phyloP scores from a whole-genome alignment of 2,888 invertebrate species.

The Agrotis segetum region DNA sequence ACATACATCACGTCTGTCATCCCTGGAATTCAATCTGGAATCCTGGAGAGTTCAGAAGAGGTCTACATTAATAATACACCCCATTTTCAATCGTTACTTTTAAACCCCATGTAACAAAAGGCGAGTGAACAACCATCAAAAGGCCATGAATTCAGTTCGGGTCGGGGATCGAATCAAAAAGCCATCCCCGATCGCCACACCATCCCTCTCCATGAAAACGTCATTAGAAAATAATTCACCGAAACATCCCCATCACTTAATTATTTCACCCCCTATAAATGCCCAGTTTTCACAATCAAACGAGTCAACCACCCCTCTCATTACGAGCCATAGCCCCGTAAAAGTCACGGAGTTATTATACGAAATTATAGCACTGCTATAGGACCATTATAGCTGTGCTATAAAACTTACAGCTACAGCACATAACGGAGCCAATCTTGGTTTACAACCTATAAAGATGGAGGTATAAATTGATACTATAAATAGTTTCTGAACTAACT shows the following conservation, averaged over 20 bases:
- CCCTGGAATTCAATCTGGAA: no score
- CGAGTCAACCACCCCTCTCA: constrained; percentile 36
- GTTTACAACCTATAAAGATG: constrained; percentile 65
- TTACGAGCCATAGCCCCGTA: constrained; percentile 51
- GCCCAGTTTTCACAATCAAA: constrained; percentile 22
- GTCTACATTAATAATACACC: no score
- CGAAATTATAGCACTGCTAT: constrained; percentile 59
- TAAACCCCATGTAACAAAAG: no score
- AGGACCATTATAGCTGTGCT: constrained; percentile 63
- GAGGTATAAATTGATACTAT: constrained; percentile 68
- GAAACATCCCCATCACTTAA: constrained; percentile 10
- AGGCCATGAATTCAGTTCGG: no score
- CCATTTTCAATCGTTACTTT: no score
- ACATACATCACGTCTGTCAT: no score
- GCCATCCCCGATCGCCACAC: not conserved
- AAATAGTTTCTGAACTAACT: constrained; percentile 49
- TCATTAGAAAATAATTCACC: constrained; percentile 16
- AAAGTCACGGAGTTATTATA: constrained; percentile 57
- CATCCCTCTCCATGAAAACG: not conserved
- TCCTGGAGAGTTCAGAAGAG: no score
- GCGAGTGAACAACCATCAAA: no score
- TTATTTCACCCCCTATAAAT: constrained; percentile 20
- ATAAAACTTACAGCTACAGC: constrained; percentile 67
- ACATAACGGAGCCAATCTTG: constrained; percentile 69
- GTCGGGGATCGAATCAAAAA: not conserved